phyloP scores from a whole-genome alignment of 2,113 vertebrate species.

The Peucedramus taeniatus region DNA sequence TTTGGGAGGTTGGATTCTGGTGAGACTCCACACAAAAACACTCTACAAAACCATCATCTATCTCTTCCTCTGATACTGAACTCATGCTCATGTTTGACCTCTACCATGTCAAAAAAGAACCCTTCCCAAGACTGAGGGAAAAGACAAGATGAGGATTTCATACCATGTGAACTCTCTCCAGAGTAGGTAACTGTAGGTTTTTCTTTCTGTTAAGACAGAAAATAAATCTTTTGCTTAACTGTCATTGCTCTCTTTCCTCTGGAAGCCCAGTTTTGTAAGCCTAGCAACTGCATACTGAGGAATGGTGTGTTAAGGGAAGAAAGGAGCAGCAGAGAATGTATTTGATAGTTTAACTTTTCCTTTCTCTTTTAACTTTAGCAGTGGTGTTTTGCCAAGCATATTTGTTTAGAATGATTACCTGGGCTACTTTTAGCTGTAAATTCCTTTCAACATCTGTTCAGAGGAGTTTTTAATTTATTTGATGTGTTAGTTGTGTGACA shows the following conservation, averaged over 20 bases:
- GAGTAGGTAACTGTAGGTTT: neutral
- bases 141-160: neutral
- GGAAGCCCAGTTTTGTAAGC: neutral
- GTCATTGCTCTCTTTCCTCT: neutral
- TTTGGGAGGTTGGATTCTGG: neutral
- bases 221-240: neutral
- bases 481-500: neutral
- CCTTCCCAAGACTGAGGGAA: neutral
- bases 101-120: neutral
- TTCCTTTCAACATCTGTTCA: neutral
- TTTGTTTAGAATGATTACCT: neutral
- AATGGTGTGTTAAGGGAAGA: neutral
- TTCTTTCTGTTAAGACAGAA: neutral
- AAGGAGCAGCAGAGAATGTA: neutral
- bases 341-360: neutral
- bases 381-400: rapidly evolving
- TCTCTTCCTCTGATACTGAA: neutral
- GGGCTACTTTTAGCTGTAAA: neutral
- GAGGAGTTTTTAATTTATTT: neutral
- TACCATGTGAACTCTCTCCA: neutral
- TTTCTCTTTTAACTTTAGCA: neutral
- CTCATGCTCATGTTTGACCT: neutral
- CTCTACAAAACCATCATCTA: neutral
- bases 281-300: neutral
- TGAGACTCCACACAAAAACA: neutral